Conservation (phyloP, 2,888 invertebrate genomes). For the Sisyra nigra region DNA sequence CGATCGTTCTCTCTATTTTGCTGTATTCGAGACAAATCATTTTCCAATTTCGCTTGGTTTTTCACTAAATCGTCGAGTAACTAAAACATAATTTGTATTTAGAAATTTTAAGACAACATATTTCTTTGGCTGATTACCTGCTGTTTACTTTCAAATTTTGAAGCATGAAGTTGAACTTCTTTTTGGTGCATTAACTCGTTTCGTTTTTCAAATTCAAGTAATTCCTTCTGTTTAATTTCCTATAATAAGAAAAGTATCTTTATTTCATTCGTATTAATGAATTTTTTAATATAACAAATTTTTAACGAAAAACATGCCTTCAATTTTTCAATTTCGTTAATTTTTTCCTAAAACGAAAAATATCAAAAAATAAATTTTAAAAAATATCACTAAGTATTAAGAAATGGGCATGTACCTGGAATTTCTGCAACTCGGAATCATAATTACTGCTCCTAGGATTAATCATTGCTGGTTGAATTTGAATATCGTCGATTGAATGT, state of each 20-base stretch:
- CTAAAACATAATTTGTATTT: constrained; percentile 21
- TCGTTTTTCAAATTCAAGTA: constrained; percentile 41
- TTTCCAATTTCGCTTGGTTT: constrained; percentile 48
- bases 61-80: constrained; percentile 35
- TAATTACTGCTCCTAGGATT: constrained; percentile 1
- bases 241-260: constrained; percentile 18
- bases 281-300: constrained; percentile 10
- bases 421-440: not conserved
- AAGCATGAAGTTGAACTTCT: constrained; percentile 46
- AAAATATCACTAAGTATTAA: not conserved
- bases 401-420: not conserved
- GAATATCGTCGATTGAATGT: constrained; percentile 12
- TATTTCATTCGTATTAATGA: not conserved
- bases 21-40: constrained; percentile 50
- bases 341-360: constrained; percentile 37
- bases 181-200: constrained; percentile 44
- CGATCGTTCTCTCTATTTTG: constrained; percentile 45
- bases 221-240: constrained; percentile 34
- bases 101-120: not conserved
- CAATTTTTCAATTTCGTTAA: constrained; percentile 38
- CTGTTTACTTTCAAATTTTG: constrained; percentile 42
- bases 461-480: constrained; percentile 2
- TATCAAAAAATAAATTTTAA: constrained; percentile 13
- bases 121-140: constrained; percentile 22
- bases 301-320: constrained; percentile 37